These are phyloP conservation scores for Nettapus auritus DNA, from an alignment of 2,113 vertebrate species.

Conservation along the genomic window DNA sequence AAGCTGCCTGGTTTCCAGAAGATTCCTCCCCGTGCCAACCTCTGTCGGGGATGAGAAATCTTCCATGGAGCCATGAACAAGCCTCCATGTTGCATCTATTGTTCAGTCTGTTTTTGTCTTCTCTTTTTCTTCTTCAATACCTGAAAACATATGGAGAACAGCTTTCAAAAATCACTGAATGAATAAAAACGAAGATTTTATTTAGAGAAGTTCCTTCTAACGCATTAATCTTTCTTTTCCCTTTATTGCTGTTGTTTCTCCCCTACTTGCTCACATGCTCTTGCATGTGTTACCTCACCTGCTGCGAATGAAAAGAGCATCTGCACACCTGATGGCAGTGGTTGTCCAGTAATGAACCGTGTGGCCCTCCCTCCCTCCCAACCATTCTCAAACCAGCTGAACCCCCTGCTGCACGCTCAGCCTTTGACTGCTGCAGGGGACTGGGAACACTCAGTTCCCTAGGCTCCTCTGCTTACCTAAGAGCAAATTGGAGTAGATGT, in stretches of 20 bases:
- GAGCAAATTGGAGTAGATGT: background rate
- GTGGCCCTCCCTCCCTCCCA: background rate
- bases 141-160: slow-evolving; percentile 68
- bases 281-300: background rate
- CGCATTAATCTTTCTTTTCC: background rate
- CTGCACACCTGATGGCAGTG: slow-evolving; percentile 41
- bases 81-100: background rate
- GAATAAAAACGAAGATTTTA: background rate
- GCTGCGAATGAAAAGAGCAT: background rate
- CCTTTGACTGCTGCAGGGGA: background rate
- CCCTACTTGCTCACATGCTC: background rate
- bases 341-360: slow-evolving; percentile 5
- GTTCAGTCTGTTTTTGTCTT: slow-evolving; percentile 77
- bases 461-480: background rate
- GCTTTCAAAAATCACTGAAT: slow-evolving; percentile 1
- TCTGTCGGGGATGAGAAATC: background rate
- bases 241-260: background rate
- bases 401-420: background rate
- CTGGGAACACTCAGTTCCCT: slow-evolving; percentile 14
- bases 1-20: slow-evolving; percentile 23
- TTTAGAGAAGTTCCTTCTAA: background rate
- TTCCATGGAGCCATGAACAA: background rate
- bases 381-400: background rate
- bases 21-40: slow-evolving; percentile 16
- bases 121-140: slow-evolving; percentile 80